Conservation (phyloP, 2,113 vertebrate genomes). For the Nematolebias whitei region DNA sequence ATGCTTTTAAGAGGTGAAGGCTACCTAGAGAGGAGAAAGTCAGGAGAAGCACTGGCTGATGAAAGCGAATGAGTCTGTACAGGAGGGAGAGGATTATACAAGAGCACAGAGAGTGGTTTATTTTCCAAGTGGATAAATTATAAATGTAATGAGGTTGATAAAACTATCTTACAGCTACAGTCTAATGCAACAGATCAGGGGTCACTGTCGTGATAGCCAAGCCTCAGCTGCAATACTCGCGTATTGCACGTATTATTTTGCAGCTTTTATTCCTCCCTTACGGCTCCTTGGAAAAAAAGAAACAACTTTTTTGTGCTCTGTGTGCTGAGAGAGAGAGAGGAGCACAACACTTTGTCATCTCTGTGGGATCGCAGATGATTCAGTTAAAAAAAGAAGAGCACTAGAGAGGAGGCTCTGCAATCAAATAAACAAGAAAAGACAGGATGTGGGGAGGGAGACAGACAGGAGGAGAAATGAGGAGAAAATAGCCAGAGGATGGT, state of each 20-base stretch:
- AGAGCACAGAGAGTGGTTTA: slow-evolving; percentile 5
- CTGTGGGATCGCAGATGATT: slow-evolving; percentile 47
- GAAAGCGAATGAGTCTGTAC: slow-evolving; percentile 40
- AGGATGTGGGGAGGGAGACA: slow-evolving; percentile 27
- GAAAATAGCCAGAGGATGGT: slow-evolving; percentile 47
- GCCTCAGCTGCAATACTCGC: slow-evolving; percentile 32
- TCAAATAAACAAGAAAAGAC: slow-evolving; percentile 56
- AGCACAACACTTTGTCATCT: slow-evolving; percentile 52
- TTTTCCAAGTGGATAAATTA: slow-evolving; percentile 59
- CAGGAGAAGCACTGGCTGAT: slow-evolving; percentile 40
- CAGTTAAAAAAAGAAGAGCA: slow-evolving; percentile 51
- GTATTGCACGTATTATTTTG: slow-evolving; percentile 50
- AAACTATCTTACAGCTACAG: slow-evolving; percentile 34
- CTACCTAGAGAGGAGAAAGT: slow-evolving; percentile 14
- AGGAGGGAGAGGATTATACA: slow-evolving; percentile 24
- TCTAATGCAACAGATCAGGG: slow-evolving; percentile 59
- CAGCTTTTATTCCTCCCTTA: slow-evolving; percentile 49
- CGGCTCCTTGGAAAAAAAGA: not conserved
- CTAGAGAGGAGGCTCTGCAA: slow-evolving; percentile 39
- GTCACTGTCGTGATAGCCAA: slow-evolving; percentile 41
- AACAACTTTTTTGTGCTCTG: slow-evolving; percentile 51
- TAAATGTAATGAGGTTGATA: slow-evolving; percentile 57
- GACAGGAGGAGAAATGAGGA: slow-evolving; percentile 41
- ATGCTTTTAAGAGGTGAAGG: slow-evolving; percentile 17
- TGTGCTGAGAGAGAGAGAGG: slow-evolving; percentile 40